phyloP scores from a whole-genome alignment of 2,888 invertebrate genomes.

The Cinara cedri region DNA sequence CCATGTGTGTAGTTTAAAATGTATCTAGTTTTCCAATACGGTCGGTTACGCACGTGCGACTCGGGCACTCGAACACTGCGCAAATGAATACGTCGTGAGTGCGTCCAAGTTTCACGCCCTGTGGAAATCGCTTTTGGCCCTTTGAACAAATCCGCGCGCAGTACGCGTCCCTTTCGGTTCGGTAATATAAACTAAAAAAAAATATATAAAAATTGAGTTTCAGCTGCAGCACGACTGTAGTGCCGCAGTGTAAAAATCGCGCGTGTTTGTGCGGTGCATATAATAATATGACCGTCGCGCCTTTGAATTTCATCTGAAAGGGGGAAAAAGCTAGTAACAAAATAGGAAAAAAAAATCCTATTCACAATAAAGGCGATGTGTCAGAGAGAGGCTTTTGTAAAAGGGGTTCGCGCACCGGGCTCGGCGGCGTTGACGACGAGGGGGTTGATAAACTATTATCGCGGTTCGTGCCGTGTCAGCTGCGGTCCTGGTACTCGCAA shows the following conservation, averaged over 20 bases:
- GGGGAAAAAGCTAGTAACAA: not conserved
- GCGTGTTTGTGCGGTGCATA: not conserved
- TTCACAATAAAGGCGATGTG: not conserved
- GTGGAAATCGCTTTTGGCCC: no score
- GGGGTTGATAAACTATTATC: constrained; percentile 37
- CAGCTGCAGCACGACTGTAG: not conserved
- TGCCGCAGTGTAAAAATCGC: no score
- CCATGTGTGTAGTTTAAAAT: no score
- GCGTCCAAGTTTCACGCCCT: no score
- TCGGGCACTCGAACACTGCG: no score
- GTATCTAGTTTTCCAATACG: no score
- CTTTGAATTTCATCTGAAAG: constrained; percentile 3
- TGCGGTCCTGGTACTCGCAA: constrained; percentile 46
- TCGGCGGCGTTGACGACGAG: not conserved
- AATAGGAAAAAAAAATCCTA: no score
- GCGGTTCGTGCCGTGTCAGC: constrained; percentile 7
- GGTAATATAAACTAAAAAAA: not conserved
- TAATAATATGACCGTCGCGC: not conserved
- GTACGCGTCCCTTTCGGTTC: not conserved
- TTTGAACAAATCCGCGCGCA: not conserved
- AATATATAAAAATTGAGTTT: not conserved
- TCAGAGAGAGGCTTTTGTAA: constrained; percentile 27
- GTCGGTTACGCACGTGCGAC: no score
- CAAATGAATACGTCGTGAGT: no score
- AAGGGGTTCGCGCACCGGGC: constrained; percentile 36